Percentiles rank a stretch among this genome's conserved stretches.
Evolutionary conservation across 2,797 vertebrate species (phyloP).

Genomic region (Falco cherrug): DNA sequence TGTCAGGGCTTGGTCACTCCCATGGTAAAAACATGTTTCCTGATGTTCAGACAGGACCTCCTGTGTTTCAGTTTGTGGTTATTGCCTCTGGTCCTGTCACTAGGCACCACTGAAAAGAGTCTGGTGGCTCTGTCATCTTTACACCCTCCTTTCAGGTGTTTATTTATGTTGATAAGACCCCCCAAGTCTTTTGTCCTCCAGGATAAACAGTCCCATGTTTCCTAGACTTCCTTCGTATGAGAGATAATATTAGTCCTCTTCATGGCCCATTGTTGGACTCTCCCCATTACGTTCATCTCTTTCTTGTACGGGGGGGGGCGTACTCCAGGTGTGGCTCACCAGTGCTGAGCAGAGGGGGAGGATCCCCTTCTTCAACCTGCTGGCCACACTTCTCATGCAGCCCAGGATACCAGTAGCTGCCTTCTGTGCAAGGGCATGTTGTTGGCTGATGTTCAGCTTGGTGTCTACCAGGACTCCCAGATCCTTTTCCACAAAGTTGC

Average conservation of each 20-base stretch:
- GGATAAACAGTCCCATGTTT: background rate
- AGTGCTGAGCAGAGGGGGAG: background rate
- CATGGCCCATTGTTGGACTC: background rate
- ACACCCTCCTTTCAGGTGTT: background rate
- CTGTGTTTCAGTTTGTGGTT: background rate
- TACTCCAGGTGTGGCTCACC: background rate
- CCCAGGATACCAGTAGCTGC: background rate
- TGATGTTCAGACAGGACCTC: background rate
- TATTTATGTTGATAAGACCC: background rate
- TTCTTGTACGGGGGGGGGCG: background rate
- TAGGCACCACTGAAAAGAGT: background rate
- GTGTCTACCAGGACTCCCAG: background rate
- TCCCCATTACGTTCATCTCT: background rate
- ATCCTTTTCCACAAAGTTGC: background rate
- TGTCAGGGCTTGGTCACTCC: background rate
- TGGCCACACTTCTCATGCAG: background rate
- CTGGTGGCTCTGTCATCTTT: background rate
- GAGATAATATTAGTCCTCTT: background rate
- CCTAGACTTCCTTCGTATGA: background rate
- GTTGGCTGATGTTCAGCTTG: background rate
- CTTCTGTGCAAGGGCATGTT: background rate
- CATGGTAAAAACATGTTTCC: background rate
- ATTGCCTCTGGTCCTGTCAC: background rate
- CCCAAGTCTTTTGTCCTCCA: background rate
- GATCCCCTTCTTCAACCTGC: background rate